These are phyloP conservation scores for Nebria brevicollis DNA, from an alignment of 2,888 invertebrate genomes.

Conservation along the genomic window DNA sequence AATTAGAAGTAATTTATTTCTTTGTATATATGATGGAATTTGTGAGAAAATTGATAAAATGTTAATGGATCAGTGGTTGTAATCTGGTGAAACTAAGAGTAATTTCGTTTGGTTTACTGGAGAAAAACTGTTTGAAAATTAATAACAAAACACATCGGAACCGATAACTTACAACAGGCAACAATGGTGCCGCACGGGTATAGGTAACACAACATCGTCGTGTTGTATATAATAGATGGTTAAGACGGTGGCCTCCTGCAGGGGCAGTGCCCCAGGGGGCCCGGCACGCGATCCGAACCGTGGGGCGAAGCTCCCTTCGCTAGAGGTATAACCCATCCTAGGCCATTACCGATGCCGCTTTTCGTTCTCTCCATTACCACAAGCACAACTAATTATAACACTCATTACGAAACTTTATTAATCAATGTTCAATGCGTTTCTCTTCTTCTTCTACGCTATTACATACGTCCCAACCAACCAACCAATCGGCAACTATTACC, in stretches of 20 bases:
- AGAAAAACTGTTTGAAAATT: slow-evolving; percentile 33
- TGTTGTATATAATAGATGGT: slow-evolving; percentile 15
- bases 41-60: not conserved
- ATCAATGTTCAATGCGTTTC: slow-evolving; percentile 56
- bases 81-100: not conserved
- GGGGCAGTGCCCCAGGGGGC: slow-evolving; percentile 33
- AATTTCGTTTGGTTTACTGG: not conserved
- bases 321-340: slow-evolving; percentile 32
- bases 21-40: not conserved
- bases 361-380: slow-evolving; percentile 53
- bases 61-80: not conserved
- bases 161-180: slow-evolving; percentile 22
- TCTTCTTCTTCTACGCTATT: not conserved
- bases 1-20: not conserved
- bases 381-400: slow-evolving; percentile 62
- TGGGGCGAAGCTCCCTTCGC: slow-evolving; percentile 53
- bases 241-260: slow-evolving; percentile 20
- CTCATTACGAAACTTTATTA: slow-evolving; percentile 65
- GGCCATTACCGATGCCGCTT: slow-evolving; percentile 47
- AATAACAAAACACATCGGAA: slow-evolving; percentile 35
- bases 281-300: slow-evolving; percentile 49
- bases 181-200: slow-evolving; percentile 24
- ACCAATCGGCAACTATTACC: not conserved
- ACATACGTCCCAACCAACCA: not conserved
- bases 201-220: not conserved